A percentile compares a stretch with the other conserved stretches of the same genome.
phyloP scores from a whole-genome alignment of 2,888 invertebrate genomes.

The Pandemis cinnamomeana region DNA sequence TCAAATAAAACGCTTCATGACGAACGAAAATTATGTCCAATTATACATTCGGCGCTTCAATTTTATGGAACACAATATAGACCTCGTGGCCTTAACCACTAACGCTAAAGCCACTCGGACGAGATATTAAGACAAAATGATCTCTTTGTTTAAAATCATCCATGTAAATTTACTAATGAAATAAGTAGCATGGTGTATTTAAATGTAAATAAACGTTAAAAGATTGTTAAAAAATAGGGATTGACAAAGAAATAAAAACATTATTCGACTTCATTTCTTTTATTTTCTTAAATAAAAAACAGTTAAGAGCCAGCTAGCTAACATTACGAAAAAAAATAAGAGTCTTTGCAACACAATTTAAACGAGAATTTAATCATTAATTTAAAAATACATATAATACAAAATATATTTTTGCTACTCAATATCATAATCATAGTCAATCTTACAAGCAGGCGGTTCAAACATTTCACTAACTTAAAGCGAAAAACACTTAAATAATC shows the following conservation, averaged over 20 bases:
- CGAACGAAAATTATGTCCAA: too few relatives aligned
- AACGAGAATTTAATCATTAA: background rate
- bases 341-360: background rate
- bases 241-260: conserved; percentile 25
- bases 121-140: conserved; percentile 25
- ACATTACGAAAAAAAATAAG: background rate
- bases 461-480: background rate
- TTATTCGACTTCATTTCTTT: conserved; percentile 13
- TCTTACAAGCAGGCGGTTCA: background rate
- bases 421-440: background rate
- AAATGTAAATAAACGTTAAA: conserved; percentile 39
- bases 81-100: background rate
- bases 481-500: background rate
- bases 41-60: too few relatives aligned
- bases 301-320: background rate
- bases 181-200: conserved; percentile 27
- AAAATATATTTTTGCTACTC: background rate
- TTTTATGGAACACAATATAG: too few relatives aligned
- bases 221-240: conserved; percentile 31
- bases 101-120: background rate
- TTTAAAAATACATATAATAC: background rate
- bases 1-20: too few relatives aligned
- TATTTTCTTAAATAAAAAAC: conserved; percentile 1
- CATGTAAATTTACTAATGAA: conserved; percentile 8
- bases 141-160: conserved; percentile 38